These are phyloP conservation scores for Oryzias javanicus DNA, from an alignment of 2,113 vertebrate species.

Conservation along the genomic window DNA sequence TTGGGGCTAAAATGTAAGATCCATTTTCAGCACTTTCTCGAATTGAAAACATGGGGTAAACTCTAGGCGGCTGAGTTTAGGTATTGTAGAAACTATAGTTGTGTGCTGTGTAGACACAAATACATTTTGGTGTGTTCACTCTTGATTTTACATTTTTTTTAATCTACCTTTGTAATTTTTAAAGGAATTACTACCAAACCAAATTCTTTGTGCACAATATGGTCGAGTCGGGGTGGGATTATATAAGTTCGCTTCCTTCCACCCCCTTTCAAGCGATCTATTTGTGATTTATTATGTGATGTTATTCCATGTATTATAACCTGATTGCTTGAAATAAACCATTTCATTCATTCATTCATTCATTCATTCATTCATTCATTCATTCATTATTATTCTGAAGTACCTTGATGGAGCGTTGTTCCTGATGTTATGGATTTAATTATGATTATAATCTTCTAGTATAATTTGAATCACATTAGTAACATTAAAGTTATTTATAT, in stretches of 20 bases:
- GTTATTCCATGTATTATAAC: too few relatives aligned
- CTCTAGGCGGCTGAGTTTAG: constrained; percentile 9
- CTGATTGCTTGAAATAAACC: too few relatives aligned
- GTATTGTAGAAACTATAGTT: constrained; percentile 38
- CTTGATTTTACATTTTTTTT: too few relatives aligned
- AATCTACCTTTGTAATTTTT: too few relatives aligned
- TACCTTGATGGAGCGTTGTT: constrained; percentile 13
- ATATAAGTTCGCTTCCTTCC: too few relatives aligned
- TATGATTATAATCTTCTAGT: constrained; percentile 7
- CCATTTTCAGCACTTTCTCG: constrained; percentile 66
- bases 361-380: too few relatives aligned
- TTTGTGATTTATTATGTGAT: too few relatives aligned
- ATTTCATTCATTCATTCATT: too few relatives aligned
- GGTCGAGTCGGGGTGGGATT: too few relatives aligned
- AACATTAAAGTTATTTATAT: constrained; percentile 24
- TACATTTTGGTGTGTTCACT: constrained; percentile 8
- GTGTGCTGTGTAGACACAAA: constrained; percentile 13
- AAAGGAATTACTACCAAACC: neutral
- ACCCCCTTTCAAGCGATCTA: too few relatives aligned
- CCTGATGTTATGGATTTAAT: constrained; percentile 27
- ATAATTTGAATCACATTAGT: constrained; percentile 22
- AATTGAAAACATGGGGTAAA: constrained; percentile 68
- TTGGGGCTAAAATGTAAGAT: constrained; percentile 53
- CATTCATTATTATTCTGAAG: constrained; percentile 18
- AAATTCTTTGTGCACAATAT: constrained; percentile 1